Evolutionary conservation across 2,888 invertebrate genomes (phyloP), one percentile per base, ranked within the genome.

Genomic region (Pimpla rufipes): DNA sequence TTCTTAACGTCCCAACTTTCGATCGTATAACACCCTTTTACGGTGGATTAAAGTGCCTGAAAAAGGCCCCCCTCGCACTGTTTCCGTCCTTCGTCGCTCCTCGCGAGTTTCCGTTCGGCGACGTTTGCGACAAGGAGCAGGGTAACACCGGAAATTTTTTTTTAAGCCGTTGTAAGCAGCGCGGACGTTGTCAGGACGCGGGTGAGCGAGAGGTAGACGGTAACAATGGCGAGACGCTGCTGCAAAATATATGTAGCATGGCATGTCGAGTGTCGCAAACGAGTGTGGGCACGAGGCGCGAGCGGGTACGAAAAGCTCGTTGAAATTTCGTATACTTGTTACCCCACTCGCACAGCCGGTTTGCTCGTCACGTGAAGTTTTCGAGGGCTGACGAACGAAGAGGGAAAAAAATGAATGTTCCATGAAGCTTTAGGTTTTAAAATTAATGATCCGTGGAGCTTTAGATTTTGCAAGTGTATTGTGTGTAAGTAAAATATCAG

Each of bases 311-410:
- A n/a, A n/a, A n/a, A 37, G 52, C 81, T 83, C 79, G 73, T 73
- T 85, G 79, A 76, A 67, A 78, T 77, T 66, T 71, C 62, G 29
- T 76, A n/a, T n/a, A 79, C 81, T 76, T 62, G 40, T 40, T 40
- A 40, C 62, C 62, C 37, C 21, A n/a, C 50, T 55, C 52, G 37
- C 37, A 18, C 21, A 16, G 40, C 21, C 40, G 62, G 18, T 40
- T 62, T 10, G 16, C 16, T 59, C 11, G n/a, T 13, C 35, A 16
- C 23, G 7, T 37, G 16, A 77, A 77, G 47, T n/a, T 57, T 59
- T 77, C 37, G 42, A 71, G 18, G 21, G 18, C 62, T 40, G 52
- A 62, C 52, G 52, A 42, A 18, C 29, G 11, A 21, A 23, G 71
- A 40, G 13, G 52, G 18, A 57, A 67, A 57, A 67, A 45, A 67